These are phyloP conservation scores for Mesocricetus auratus DNA, from an alignment of 2,113 vertebrate genomes.

Conservation along the genomic window DNA sequence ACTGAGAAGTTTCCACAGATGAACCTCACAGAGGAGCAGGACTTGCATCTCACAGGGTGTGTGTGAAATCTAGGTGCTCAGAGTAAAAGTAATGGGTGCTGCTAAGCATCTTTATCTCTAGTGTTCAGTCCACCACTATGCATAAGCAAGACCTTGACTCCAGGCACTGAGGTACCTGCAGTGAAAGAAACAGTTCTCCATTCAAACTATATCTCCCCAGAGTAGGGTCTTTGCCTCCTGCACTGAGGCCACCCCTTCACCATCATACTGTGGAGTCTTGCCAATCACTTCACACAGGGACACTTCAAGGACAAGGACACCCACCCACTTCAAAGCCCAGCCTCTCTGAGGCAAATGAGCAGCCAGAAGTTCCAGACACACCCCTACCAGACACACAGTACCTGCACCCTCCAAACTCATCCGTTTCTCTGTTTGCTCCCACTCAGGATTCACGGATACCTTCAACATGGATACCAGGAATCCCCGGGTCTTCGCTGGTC, in stretches of 20 bases:
- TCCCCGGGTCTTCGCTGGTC: conserved; percentile 92
- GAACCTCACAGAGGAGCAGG: neutral
- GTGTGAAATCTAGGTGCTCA: neutral
- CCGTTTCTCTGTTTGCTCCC: neutral
- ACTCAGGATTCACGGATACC: conserved; percentile 89
- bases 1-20: neutral
- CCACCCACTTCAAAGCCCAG: neutral
- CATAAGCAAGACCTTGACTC: neutral
- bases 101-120: neutral
- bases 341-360: neutral
- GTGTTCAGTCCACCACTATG: neutral
- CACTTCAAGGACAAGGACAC: neutral
- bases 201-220: neutral
- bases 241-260: neutral
- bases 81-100: neutral
- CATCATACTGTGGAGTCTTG: neutral
- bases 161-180: fast-evolving
- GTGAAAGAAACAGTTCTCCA: neutral
- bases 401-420: neutral
- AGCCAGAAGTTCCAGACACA: fast-evolving
- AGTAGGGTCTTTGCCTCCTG: neutral
- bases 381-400: too few relatives aligned
- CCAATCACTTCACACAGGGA: neutral
- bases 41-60: too few relatives aligned
- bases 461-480: conserved; percentile 96